phyloP scores from a whole-genome alignment of 2,888 invertebrate species.

The Cephus rjabovi region DNA sequence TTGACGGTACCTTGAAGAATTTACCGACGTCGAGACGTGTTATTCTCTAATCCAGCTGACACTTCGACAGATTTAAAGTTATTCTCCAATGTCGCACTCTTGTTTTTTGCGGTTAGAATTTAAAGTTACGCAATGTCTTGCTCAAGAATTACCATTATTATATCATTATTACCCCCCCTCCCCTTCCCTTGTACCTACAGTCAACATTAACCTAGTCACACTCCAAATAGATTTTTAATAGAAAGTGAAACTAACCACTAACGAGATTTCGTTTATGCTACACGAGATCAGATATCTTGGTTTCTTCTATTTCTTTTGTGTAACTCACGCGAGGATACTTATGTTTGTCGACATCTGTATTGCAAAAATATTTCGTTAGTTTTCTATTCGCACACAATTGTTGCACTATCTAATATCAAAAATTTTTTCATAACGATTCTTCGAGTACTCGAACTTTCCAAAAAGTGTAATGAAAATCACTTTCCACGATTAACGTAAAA shows the following conservation, averaged over 20 bases:
- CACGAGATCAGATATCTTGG: background rate
- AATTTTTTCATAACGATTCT: background rate
- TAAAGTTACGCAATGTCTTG: background rate
- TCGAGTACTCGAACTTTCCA: background rate
- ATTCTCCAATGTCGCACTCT: background rate
- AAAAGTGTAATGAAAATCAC: background rate
- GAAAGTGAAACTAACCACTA: background rate
- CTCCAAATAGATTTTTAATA: conserved; percentile 1
- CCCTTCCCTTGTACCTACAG: background rate
- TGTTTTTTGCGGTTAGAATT: background rate
- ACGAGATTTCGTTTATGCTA: background rate
- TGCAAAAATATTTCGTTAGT: background rate
- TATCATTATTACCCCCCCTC: background rate
- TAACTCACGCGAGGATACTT: background rate
- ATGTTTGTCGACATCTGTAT: background rate
- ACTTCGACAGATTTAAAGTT: background rate
- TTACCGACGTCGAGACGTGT: background rate
- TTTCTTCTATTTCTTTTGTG: background rate
- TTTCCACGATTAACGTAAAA: background rate
- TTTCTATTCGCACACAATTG: background rate
- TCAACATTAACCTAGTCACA: conserved; percentile 1
- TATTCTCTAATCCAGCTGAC: background rate
- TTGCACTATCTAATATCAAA: background rate
- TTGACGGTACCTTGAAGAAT: background rate
- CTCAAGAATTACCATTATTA: background rate